Base-by-base conservation (phyloP, 2,113 vertebrate genomes). In the Seriola rivoliana region DNA sequence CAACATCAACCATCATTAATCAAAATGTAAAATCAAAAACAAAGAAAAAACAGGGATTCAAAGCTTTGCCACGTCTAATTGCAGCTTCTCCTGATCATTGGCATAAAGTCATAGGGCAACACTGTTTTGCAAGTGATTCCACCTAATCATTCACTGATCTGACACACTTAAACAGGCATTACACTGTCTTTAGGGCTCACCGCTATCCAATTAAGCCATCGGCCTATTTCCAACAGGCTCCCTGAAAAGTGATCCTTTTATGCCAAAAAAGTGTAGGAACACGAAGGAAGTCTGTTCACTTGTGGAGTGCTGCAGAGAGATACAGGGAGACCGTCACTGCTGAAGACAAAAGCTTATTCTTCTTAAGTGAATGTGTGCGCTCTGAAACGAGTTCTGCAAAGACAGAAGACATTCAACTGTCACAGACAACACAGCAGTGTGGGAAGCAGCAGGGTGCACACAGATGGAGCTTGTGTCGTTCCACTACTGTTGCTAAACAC, bases 361-460 rank as follows among this genome's bases (percentile, higher is more conserved):
- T 63, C 62, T 67, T 19, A 29, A 10, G 29, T 32, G 11, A 75
- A 60, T 38, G 46, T 21, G 19, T 0, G 11, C 16, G 65, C 50
- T 62, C 48, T 48, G 70, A 78, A 81, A 73, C 46, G 25, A 80
- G 50, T 60, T 71, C 55, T 71, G 72, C 52, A 66, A 59, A 78
- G 64, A 82, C 62, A 71, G 71, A 78, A 55, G 50, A 78, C 65
- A 46, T 71, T 75, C 62, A 62, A 79, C 70, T 74, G 69, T 58
- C 57, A 85, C 88, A 85, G 71, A 86, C 81, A 87, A 69, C 32
- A 81, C n/a, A 5, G 64, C 84, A 65, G 32, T 36, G 84, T 85
- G 42, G 73, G 78, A 72, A 76, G 81, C 66, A n/a, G 63, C 65
- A 71, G 72, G 75, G 19, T 17, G 64, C 46, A 55, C 60, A 75